Percentiles rank a stretch among this genome's conserved stretches.
Conservation (phyloP, 23 tunicate species). For the Diplosoma virens region DNA sequence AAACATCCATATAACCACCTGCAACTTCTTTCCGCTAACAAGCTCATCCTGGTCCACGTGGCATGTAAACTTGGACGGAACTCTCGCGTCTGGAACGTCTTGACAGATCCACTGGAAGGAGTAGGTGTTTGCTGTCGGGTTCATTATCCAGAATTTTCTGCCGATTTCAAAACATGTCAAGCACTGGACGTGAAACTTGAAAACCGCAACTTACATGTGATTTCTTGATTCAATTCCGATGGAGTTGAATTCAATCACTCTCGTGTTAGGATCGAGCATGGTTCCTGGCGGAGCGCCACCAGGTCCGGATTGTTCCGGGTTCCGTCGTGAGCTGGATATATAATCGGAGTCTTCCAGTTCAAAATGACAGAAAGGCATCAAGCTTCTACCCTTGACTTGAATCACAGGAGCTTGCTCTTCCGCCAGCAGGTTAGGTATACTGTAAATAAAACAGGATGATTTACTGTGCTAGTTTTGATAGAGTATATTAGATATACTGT, state of each 20-base stretch:
- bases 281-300: constrained; percentile 82
- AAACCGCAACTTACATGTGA: constrained; percentile 35
- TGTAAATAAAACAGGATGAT: constrained; percentile 3
- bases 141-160: constrained; percentile 96
- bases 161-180: no score
- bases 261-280: constrained; percentile 80
- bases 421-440: constrained; percentile 53
- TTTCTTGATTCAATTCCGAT: constrained; percentile 64
- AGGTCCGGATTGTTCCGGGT: constrained; percentile 80
- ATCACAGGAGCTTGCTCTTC: constrained; percentile 51
- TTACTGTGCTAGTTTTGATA: no score
- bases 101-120: constrained; percentile 74
- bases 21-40: constrained; percentile 63
- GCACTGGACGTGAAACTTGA: no score
- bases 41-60: constrained; percentile 46
- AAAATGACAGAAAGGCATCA: constrained; percentile 96
- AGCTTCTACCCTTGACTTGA: constrained; percentile 59
- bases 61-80: constrained; percentile 54
- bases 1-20: no score
- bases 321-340: constrained; percentile 55
- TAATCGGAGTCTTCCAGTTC: constrained; percentile 77
- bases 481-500: no score
- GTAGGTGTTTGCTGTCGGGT: constrained; percentile 52
- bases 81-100: constrained; percentile 62
- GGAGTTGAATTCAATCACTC: constrained; percentile 82